These are phyloP conservation scores for Girardinus metallicus DNA, from an alignment of 2,797 vertebrate genomes.

Conservation along the genomic window DNA sequence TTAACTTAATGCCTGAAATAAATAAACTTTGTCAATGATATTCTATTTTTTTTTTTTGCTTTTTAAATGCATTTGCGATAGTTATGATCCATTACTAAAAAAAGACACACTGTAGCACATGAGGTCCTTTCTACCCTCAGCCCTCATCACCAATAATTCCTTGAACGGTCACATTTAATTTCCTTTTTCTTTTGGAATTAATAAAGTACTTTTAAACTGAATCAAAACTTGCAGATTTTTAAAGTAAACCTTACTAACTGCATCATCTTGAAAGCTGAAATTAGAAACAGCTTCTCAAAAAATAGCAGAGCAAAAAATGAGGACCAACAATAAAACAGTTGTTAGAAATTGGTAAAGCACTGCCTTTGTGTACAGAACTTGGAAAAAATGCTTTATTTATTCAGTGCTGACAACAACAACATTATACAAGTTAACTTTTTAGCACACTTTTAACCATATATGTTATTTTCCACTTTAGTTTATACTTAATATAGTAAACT, in stretches of 20 bases:
- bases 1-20: background rate
- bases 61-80: background rate
- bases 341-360: constrained; percentile 30
- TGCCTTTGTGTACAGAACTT: constrained; percentile 28
- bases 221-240: background rate
- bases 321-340: constrained; percentile 12
- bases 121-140: too few relatives aligned
- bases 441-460: background rate
- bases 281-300: background rate
- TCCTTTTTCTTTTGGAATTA: too few relatives aligned
- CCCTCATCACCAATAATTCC: too few relatives aligned
- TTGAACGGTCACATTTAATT: too few relatives aligned
- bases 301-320: background rate
- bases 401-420: constrained; percentile 5
- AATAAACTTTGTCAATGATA: background rate
- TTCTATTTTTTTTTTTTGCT: background rate
- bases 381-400: constrained; percentile 28
- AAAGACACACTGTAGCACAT: too few relatives aligned
- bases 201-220: too few relatives aligned
- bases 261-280: background rate
- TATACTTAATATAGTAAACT: background rate
- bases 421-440: background rate
- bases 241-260: too few relatives aligned
- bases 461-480: background rate
- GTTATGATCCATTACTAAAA: background rate